Percentiles rank a stretch among this genome's conserved stretches.
phyloP scores from a whole-genome alignment of 1,140 invertebrate genomes.

The Caerostris extrusa region DNA sequence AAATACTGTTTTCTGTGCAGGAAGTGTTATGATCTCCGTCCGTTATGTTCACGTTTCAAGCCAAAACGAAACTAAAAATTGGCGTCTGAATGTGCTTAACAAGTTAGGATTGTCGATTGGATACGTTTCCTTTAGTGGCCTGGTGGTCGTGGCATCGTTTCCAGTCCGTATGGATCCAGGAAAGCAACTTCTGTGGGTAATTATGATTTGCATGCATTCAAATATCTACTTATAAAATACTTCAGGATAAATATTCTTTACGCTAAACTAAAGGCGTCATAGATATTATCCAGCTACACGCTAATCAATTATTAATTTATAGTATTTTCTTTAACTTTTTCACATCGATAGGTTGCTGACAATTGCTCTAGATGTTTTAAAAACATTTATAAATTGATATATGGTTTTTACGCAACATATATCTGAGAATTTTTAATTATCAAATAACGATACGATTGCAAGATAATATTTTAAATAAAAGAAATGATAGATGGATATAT shows the following conservation, averaged over 20 bases:
- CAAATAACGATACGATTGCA: too few species aligned
- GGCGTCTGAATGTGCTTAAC: slow-evolving; percentile 31
- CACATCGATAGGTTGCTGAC: too few species aligned
- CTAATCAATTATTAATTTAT: too few species aligned
- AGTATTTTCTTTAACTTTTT: too few species aligned
- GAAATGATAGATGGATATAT: too few species aligned
- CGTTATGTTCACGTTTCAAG: slow-evolving; percentile 55
- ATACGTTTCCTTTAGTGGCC: slow-evolving; percentile 19
- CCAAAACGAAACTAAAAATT: slow-evolving; percentile 37
- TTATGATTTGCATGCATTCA: background rate
- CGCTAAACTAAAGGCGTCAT: too few species aligned
- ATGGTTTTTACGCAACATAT: too few species aligned
- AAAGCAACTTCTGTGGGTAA: background rate
- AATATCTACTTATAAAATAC: background rate
- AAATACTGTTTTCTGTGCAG: background rate
- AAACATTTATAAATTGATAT: too few species aligned
- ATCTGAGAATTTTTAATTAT: too few species aligned
- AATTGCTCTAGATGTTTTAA: too few species aligned
- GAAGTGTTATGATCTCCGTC: slow-evolving; percentile 26
- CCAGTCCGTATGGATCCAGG: background rate
- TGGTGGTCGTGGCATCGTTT: slow-evolving; percentile 40
- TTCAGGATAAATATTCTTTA: background rate
- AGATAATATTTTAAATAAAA: too few species aligned
- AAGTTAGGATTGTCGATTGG: slow-evolving; percentile 33
- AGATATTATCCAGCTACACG: too few species aligned